These are phyloP conservation scores for Calidris pygmaea DNA, from an alignment of 2,113 vertebrate species.

Conservation along the genomic window DNA sequence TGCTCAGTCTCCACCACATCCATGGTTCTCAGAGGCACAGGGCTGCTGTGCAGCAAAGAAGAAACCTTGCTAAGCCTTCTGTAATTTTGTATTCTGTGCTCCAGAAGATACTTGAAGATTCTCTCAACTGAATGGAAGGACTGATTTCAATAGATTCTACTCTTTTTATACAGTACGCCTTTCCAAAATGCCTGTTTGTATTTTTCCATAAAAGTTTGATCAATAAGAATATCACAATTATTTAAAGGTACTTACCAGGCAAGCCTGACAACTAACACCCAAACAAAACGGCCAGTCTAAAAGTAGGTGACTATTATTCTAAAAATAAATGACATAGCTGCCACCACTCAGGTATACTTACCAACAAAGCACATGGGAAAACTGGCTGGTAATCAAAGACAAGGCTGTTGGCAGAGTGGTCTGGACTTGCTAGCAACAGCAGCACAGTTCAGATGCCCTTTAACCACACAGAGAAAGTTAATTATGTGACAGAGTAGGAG, in stretches of 20 bases:
- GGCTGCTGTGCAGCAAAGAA: neutral
- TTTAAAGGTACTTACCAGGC: neutral
- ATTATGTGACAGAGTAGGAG: neutral
- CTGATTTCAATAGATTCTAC: neutral
- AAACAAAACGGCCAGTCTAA: neutral
- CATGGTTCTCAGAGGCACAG: neutral
- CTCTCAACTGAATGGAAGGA: neutral
- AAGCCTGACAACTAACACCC: neutral
- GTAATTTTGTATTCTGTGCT: neutral
- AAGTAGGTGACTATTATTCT: neutral
- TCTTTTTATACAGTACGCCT: neutral
- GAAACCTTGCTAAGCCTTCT: neutral
- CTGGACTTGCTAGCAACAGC: neutral
- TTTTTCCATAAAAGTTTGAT: neutral
- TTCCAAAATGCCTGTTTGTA: neutral
- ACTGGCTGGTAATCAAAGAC: neutral
- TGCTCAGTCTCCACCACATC: neutral
- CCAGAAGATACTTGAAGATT: neutral
- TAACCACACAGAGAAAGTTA: neutral
- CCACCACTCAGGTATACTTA: neutral
- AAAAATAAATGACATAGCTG: conserved; percentile 4
- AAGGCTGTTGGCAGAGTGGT: neutral
- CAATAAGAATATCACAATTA: neutral
- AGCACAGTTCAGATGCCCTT: neutral
- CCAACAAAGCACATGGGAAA: neutral